A percentile compares a stretch with the other conserved stretches of the same genome.
phyloP scores from a whole-genome alignment of 2,888 invertebrate species.

The Stenichneumon culpator region DNA sequence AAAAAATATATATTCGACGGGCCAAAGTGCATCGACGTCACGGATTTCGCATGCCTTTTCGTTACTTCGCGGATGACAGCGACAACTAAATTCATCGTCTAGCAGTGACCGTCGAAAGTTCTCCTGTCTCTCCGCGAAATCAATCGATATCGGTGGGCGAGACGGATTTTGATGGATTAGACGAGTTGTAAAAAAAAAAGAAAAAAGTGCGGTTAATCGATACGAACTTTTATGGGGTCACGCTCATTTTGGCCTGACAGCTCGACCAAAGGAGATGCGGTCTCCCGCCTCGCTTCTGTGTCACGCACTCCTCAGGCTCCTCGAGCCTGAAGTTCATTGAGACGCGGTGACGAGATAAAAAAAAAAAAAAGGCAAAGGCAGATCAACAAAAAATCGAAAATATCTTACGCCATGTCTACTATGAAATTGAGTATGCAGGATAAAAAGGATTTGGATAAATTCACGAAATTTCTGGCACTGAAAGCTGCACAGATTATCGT shows the following conservation, averaged over 20 bases:
- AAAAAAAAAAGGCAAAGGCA: not conserved
- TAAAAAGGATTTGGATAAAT: conserved; percentile 94
- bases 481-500: conserved; percentile 97
- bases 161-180: not conserved
- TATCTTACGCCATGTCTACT: conserved; percentile 78
- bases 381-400: not conserved
- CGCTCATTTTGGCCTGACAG: not conserved
- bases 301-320: not conserved
- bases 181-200: not conserved
- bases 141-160: not conserved
- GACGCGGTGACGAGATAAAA: not conserved
- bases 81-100: not conserved
- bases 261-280: not conserved
- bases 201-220: conserved; percentile 38
- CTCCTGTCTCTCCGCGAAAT: not conserved
- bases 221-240: conserved; percentile 34
- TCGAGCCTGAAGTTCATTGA: conserved; percentile 25
- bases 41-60: not conserved
- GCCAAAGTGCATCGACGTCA: not conserved
- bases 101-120: not conserved
- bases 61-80: not conserved
- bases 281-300: conserved; percentile 23
- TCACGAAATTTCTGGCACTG: conserved; percentile 94
- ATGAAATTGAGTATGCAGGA: conserved; percentile 87
- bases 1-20: not conserved